Base-by-base conservation (phyloP, 1,140 invertebrate species). In the Leguminivora glycinivorella region DNA sequence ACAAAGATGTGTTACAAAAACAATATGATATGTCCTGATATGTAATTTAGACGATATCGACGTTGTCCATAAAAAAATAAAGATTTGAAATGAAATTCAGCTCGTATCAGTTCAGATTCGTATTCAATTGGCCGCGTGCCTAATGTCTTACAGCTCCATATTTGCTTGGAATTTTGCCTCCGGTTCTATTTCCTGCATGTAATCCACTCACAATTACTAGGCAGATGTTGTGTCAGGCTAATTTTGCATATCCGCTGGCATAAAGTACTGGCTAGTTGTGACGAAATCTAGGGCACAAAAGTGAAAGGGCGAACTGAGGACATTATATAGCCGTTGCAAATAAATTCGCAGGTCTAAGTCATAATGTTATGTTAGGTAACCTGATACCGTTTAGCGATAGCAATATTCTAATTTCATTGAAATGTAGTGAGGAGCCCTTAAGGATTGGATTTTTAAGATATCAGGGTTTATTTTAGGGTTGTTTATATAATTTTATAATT, bases 231-330 rank as follows among this genome's bases (percentile, higher is more conserved):
- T 63, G 58, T 63, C 58, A 17, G 58, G 14, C 26, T 31, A 29
- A 63, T n/a, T 29, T 63, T 63, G 4, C 58, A 63, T 63, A 31
- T 29, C 25, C 25, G 56, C 66, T 56, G 56, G 70, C 47, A 68
- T 56, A 70, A 77, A 75, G 67, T 74, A 78, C 58, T 70, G 76
- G 63, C 67, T 68, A 73, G 63, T 75, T 69, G 76, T 80, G 75
- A 73, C 72, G 66, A 75, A 77, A 83, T 78, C 76, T 81, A 77
- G 75, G 76, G 67, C 81, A 71, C 70, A 74, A 68, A 76, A 82
- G 81, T 83, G 81, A 83, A 83, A 83, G 81, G 81, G 76, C 71
- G 43, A 69, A 22, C 24, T 67, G 29, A 63, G 70, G 72, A 75
- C 74, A 73, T 70, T 70, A n/a, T n/a, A n/a, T n/a, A 74, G 68